Conservation (phyloP, 2,797 vertebrate species). For the Halcyon chelicuti region DNA sequence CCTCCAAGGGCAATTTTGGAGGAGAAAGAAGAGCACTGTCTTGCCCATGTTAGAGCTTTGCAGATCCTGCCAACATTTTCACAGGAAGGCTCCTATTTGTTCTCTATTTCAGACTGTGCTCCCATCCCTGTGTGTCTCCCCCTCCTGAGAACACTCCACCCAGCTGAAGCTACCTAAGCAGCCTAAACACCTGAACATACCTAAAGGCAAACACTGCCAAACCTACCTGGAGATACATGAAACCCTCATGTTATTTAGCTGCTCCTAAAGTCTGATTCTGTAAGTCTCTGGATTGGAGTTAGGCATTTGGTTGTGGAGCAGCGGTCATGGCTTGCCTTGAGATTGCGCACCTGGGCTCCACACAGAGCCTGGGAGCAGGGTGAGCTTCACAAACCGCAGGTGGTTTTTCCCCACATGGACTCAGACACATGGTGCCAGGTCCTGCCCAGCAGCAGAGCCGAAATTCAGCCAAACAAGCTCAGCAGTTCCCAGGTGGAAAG, state of each 20-base stretch:
- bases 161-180: not conserved
- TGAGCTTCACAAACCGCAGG: accelerated
- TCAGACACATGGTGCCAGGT: not conserved
- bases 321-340: not conserved
- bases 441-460: not conserved
- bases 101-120: not conserved
- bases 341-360: not conserved
- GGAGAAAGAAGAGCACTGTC: not conserved
- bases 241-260: not conserved
- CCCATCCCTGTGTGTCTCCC: not conserved
- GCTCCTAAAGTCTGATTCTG: not conserved
- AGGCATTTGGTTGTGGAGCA: not conserved
- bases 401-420: not conserved
- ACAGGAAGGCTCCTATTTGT: not conserved
- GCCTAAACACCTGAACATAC: not conserved
- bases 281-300: not conserved
- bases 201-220: not conserved
- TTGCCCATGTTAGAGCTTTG: not conserved
- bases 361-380: not conserved
- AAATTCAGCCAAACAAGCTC: not conserved
- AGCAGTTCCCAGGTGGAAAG: not conserved
- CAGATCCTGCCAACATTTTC: not conserved
- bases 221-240: not conserved
- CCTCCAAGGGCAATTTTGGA: not conserved
- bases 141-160: not conserved